Percentiles rank a stretch among this genome's conserved stretches.
phyloP scores from a whole-genome alignment of 2,113 vertebrate species.

The Percopsis transmontana region DNA sequence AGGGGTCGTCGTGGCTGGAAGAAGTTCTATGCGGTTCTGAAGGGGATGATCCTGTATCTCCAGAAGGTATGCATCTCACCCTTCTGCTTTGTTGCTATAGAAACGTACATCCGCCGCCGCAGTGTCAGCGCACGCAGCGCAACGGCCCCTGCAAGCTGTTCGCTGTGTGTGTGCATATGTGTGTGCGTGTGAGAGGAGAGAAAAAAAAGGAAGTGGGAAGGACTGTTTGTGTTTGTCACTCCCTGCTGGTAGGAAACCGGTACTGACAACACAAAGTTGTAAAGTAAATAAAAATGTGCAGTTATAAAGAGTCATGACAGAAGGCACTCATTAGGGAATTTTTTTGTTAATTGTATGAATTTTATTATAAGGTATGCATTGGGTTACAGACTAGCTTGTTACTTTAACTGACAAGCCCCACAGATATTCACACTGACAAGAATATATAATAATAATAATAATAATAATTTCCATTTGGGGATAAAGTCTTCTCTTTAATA shows the following conservation, averaged over 20 bases:
- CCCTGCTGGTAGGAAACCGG: conserved; percentile 46
- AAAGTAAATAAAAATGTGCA: neutral
- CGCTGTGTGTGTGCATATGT: conserved; percentile 20
- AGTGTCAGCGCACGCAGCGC: conserved; percentile 40
- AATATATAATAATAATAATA: too few relatives aligned
- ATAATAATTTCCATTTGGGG: too few relatives aligned
- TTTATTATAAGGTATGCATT: too few relatives aligned
- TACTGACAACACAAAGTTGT: neutral
- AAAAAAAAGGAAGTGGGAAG: conserved; percentile 9
- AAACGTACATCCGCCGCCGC: conserved; percentile 61
- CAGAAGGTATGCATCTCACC: conserved; percentile 86
- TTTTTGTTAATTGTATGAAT: too few relatives aligned
- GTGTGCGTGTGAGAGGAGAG: conserved; percentile 21
- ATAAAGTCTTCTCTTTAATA: too few relatives aligned
- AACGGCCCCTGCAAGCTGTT: conserved; percentile 31
- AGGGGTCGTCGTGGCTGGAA: conserved; percentile 97
- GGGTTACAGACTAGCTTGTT: too few relatives aligned
- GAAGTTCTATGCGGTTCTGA: conserved; percentile 97
- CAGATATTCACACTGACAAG: too few relatives aligned
- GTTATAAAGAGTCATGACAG: neutral
- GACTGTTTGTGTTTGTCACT: conserved; percentile 60
- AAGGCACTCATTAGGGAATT: too few relatives aligned
- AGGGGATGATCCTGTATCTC: conserved; percentile 94
- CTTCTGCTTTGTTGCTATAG: conserved; percentile 65
- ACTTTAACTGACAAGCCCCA: too few relatives aligned